Evolutionary conservation across 2,888 invertebrate genomes (phyloP), one percentile per base, ranked within the genome.

Genomic region (Blera fallax): DNA sequence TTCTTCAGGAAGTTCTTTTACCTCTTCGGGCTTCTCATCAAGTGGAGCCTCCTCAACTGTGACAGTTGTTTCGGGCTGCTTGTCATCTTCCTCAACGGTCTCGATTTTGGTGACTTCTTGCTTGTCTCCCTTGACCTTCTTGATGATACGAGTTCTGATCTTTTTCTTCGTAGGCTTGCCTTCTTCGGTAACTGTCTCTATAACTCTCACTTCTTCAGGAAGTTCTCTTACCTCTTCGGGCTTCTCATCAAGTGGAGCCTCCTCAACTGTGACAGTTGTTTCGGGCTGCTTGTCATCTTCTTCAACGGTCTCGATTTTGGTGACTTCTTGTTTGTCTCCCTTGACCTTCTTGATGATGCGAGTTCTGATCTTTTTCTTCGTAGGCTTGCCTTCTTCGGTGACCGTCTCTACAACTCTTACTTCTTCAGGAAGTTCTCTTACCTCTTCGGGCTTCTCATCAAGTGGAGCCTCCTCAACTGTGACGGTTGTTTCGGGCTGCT

Each of bases 391-490:
- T 34, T 88, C 88, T 70, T 87, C 84, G 40, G 89, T 89, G 0
- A 84, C 74, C 0, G 88, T 88, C 32, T 88, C 87, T 3, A 89
- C 58, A 3, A 84, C 70, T 3, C 92, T 64, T 52, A 87, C 72
- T 64, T 87, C 87, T 40, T 87, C 87, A 1, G 80, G 80, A 34
- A 84, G 60, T 62, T 87, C 87, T 5, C n/a, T 32, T 14, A 88
- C 77, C 3, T 70, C 70, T 7, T 70, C 70, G 6, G 54, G 70
- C 8, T 58, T 67, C 6, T 76, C 76, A 2, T 77, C 87, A 16
- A 84, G 40, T 7, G 84, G 72, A 18, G 48, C 90, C 88, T 91
- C 90, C 78, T 91, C 90, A 4, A 90, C 88, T 0, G 91, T 92
- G 11, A 90, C 90, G 5, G 87, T 87, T n/a, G 87, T 88, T 73